Evolutionary conservation across 2,113 vertebrate species (phyloP), one percentile per base, ranked within the genome.

Genomic region (Podarcis raffonei): DNA sequence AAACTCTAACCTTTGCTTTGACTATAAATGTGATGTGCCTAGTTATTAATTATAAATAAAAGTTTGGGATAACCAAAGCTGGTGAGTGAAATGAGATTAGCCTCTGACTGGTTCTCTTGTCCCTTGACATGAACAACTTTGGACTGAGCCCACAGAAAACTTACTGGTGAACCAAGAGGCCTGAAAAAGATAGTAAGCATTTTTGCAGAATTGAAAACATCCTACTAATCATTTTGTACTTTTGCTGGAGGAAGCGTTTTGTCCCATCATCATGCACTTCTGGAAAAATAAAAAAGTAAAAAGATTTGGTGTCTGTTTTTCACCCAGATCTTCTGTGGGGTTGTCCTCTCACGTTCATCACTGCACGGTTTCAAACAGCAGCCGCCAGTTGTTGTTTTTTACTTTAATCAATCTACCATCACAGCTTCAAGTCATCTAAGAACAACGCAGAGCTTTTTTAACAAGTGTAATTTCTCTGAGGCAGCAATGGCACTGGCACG

Each of bases 21-120:
- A 83, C 69, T 62, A 88, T 86, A 89, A 94, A 95, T 92, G 95
- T 88, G 92, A 80, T 89, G 83, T 86, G 91, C 93, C 88, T 87
- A 89, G 90, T 92, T 95, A 91, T 89, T 93, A 91, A 66, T 84
- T 53, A 89, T 18, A 53, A 20, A 82, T 71, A 76, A 89, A 89
- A 35, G 2, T 15, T 3, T 12, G 15, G 48, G n/a, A 88, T 83
- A 79, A 75, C 88, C 57, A 85, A 91, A 94, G 93, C 57, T 66
- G 89, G 89, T 94, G 92, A 95, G 89, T 87, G 87, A 92, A 92
- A 69, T 69, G 66, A 69, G 85, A 95, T 72, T 87, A 42, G 85
- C 86, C 87, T 89, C 80, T 83, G 90, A 89, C 90, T 88, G 80
- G 57, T 62, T 84, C 89, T 75, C 79, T 82, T 82, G 27, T 69